Evolutionary conservation across 2,888 invertebrate genomes (phyloP).

Genomic region (Pterostichus madidus): DNA sequence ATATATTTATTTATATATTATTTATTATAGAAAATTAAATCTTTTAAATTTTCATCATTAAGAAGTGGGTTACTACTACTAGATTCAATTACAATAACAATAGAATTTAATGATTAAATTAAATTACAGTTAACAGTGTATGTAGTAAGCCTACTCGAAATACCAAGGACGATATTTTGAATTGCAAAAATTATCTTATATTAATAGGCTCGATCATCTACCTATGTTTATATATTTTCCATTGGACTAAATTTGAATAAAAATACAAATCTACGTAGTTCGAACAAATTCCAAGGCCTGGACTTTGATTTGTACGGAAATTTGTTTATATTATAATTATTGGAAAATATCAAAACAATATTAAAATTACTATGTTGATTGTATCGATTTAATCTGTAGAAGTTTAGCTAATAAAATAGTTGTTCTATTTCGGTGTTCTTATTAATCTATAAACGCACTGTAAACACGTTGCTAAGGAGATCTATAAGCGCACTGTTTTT

Average conservation of each 20-base stretch:
- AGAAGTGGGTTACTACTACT: slow-evolving; percentile 13
- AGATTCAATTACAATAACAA: background rate
- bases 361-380: too few relatives aligned
- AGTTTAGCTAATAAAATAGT: too few relatives aligned
- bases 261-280: slow-evolving; percentile 1
- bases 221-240: background rate
- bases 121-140: background rate
- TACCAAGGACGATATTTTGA: slow-evolving; percentile 8
- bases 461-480: too few relatives aligned
- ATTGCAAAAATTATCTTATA: background rate
- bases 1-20: too few relatives aligned
- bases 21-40: too few relatives aligned
- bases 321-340: background rate
- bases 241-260: background rate
- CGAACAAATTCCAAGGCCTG: slow-evolving; percentile 8
- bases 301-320: background rate
- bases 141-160: background rate
- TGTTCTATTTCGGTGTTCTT: too few relatives aligned
- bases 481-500: too few relatives aligned
- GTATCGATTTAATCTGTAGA: too few relatives aligned
- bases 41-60: background rate
- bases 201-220: background rate
- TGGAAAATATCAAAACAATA: background rate
- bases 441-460: too few relatives aligned
- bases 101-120: slow-evolving; percentile 21